phyloP scores from a whole-genome alignment of 2,113 vertebrate genomes.

The Mobula hypostoma region DNA sequence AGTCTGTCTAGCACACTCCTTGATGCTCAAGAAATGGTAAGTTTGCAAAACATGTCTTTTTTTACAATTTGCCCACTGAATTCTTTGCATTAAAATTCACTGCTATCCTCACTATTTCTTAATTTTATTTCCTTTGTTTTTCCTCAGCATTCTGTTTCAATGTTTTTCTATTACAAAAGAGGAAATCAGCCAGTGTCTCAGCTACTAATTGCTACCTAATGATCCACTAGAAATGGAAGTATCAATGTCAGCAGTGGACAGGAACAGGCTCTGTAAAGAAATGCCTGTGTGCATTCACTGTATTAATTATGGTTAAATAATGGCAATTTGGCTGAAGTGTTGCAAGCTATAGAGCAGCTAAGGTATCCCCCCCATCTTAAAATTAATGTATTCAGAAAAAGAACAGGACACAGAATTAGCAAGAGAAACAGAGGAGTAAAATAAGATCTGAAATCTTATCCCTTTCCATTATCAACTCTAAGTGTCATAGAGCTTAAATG shows the following conservation, averaged over 20 bases:
- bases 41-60: constrained; percentile 40
- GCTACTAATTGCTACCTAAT: neutral
- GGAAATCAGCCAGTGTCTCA: neutral
- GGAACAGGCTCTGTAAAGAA: neutral
- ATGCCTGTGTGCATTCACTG: neutral
- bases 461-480: neutral
- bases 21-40: constrained; percentile 84
- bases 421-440: neutral
- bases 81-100: neutral
- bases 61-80: neutral
- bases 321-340: neutral
- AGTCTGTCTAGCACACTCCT: constrained; percentile 75
- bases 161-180: neutral
- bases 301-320: neutral
- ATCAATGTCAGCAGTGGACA: neutral
- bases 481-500: neutral
- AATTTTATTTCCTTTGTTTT: neutral
- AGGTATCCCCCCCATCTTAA: neutral
- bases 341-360: neutral
- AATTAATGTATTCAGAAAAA: neutral
- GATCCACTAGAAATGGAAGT: neutral
- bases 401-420: neutral
- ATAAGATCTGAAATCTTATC: constrained; percentile 16
- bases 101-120: neutral
- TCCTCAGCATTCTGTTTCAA: neutral